Conservation (phyloP, 2,113 vertebrate species). For the Sterrhoptilus dennistouni region DNA sequence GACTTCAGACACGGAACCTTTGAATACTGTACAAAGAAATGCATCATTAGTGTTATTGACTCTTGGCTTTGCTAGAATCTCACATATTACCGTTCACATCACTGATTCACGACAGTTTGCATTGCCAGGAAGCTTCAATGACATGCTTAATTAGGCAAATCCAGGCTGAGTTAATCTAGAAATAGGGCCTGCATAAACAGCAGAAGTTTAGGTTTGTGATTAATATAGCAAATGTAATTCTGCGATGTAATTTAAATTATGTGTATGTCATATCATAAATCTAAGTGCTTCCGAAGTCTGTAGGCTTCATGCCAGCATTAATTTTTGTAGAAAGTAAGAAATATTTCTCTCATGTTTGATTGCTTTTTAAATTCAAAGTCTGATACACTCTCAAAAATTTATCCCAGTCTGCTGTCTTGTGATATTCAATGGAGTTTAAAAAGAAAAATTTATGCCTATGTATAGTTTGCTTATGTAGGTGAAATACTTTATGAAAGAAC, state of each 20-base stretch:
- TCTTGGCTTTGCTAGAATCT: background rate
- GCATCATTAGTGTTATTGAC: background rate
- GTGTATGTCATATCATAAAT: background rate
- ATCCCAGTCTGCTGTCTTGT: background rate
- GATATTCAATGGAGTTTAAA: background rate
- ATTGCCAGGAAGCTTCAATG: background rate
- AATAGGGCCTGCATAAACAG: background rate
- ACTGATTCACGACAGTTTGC: background rate
- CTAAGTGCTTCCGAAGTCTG: background rate
- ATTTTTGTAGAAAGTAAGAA: background rate
- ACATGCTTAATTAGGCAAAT: background rate
- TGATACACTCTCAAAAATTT: background rate
- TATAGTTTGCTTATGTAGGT: background rate
- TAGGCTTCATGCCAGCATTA: background rate
- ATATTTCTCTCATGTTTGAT: background rate
- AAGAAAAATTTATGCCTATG: background rate
- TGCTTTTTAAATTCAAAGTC: background rate
- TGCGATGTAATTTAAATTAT: background rate
- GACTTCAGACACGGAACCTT: background rate
- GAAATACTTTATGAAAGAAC: background rate
- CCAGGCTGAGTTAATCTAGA: background rate
- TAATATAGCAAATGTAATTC: slow-evolving; percentile 24
- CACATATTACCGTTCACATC: background rate
- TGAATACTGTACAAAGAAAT: background rate
- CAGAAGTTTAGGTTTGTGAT: background rate